Evolutionary conservation across 2,888 invertebrate genomes (phyloP).

Genomic region (Pemphredon lugubris): DNA sequence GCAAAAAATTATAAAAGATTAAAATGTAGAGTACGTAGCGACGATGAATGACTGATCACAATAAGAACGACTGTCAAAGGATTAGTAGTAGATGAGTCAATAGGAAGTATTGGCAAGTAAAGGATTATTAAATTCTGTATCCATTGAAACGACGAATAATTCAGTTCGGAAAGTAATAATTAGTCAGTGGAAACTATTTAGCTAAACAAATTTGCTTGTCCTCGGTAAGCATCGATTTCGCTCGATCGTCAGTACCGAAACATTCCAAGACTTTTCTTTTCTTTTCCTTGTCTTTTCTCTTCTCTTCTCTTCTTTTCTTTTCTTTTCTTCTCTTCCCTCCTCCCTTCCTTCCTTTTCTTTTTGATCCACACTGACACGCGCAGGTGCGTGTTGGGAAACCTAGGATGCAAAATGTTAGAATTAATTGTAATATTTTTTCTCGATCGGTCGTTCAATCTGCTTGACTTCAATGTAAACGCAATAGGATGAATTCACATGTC

Average conservation of each 20-base stretch:
- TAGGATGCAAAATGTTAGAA: background rate
- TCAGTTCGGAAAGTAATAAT: constrained; percentile 5
- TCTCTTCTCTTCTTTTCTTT: no score
- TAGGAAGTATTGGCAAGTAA: background rate
- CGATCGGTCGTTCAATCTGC: constrained; percentile 11
- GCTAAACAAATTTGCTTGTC: background rate
- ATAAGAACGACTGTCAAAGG: background rate
- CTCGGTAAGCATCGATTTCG: background rate
- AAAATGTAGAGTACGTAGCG: constrained; percentile 39
- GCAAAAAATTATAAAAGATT: constrained; percentile 10
- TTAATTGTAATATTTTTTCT: constrained; percentile 1
- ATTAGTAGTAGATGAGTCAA: constrained; percentile 4
- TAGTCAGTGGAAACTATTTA: background rate
- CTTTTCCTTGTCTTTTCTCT: no score
- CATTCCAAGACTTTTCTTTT: constrained; percentile 8
- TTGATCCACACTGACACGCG: background rate
- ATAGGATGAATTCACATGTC: constrained; percentile 26
- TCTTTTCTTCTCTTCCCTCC: no score
- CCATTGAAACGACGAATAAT: constrained; percentile 1
- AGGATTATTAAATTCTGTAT: background rate
- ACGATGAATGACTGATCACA: background rate
- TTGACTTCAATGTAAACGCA: constrained; percentile 12
- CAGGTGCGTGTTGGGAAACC: background rate
- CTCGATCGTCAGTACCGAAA: constrained; percentile 3
- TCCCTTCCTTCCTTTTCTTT: no score